Base-by-base conservation (phyloP, 2,797 vertebrate genomes). In the Falco concolor region DNA sequence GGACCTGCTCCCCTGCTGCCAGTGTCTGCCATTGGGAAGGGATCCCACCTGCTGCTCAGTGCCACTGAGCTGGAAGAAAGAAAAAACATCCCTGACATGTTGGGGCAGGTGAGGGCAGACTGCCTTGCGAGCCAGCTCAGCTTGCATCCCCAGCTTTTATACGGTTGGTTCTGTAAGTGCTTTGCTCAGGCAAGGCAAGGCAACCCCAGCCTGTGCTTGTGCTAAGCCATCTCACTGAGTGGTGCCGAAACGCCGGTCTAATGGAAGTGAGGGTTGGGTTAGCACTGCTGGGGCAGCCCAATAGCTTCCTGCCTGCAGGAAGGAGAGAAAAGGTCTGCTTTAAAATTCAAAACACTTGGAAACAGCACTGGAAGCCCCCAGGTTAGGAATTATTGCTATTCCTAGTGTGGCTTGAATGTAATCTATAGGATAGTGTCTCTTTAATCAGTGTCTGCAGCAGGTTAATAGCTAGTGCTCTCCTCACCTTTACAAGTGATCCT, bases 401-500 rank as follows among this genome's bases (percentile, higher is more conserved):
- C 60, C n/a, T 93, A 53, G 25, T n/a, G 72, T 72, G 61, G 49
- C 68, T 59, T 68, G 81, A 72, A 75, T 57, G 64, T 36, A 85
- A 90, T 90, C 84, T 83, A n/a, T 53, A 74, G 56, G 53, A 50
- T 22, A 75, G 76, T 25, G 56, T 68, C 75, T 75, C 87, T 94
- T 96, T 94, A 93, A 92, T 92, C 90, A 74, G 90, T 85, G 93
- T 93, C 93, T 93, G 53, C 61, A 93, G 84, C 78, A 70, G 83
- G 75, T 86, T 96, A 84, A 94, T 83, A 96, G 90, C 69, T 87
- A 82, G 40, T 53, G 75, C 68, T 92, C 89, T 83, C 52, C 89
- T 96, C 96, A 88, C 82, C 94, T 93, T 94, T 93, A 84, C 80
- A 91, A 96, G 84, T 64, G 84, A 95, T 93, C 86, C 73, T 93